Evolutionary conservation across 2,113 vertebrate genomes (phyloP).

Genomic region (Myrmecobius fasciatus): DNA sequence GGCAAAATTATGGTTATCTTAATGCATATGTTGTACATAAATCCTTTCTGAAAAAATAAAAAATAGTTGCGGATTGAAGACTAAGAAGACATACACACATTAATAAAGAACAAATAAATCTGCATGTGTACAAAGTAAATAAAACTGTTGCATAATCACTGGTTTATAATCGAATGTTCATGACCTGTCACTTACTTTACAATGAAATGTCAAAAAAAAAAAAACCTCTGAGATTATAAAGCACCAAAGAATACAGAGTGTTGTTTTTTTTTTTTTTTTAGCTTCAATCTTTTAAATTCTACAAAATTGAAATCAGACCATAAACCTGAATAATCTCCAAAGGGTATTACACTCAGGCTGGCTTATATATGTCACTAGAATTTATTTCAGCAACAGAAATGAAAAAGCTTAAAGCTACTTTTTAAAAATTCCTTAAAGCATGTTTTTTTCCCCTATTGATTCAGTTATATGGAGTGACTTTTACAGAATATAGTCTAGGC

Average conservation of each 20-base stretch:
- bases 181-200: slow-evolving; percentile 61
- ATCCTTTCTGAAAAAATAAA: slow-evolving; percentile 21
- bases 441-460: slow-evolving; percentile 47
- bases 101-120: slow-evolving; percentile 43
- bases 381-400: slow-evolving; percentile 46
- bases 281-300: slow-evolving; percentile 57
- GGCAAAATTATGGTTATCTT: slow-evolving; percentile 49
- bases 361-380: slow-evolving; percentile 43
- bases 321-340: slow-evolving; percentile 63
- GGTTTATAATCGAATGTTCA: slow-evolving; percentile 58
- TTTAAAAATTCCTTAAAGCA: slow-evolving; percentile 40
- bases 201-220: slow-evolving; percentile 54
- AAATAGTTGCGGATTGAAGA: slow-evolving; percentile 32
- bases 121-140: slow-evolving; percentile 18
- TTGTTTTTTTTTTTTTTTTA: slow-evolving; percentile 56
- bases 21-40: background rate
- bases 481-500: slow-evolving; percentile 12
- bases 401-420: slow-evolving; percentile 24
- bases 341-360: slow-evolving; percentile 61
- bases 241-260: slow-evolving; percentile 21
- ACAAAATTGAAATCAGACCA: slow-evolving; percentile 67
- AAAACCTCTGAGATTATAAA: slow-evolving; percentile 54
- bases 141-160: slow-evolving; percentile 46
- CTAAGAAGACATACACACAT: slow-evolving; percentile 55
- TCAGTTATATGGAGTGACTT: slow-evolving; percentile 8